Conservation (phyloP, 2,113 vertebrate genomes). For the Lagopus leucura region DNA sequence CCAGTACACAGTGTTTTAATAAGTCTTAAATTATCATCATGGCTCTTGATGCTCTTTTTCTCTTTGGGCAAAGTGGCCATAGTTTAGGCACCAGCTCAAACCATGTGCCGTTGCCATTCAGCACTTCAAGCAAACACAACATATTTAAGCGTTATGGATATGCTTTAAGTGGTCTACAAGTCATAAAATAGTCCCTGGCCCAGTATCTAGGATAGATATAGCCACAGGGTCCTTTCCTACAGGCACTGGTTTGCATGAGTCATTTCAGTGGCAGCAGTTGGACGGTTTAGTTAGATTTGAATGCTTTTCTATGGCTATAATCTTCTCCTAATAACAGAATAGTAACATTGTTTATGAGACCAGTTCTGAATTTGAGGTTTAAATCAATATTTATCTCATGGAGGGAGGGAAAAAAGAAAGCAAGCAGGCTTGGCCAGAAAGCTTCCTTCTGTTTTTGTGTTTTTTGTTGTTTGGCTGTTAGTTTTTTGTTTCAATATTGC, state of each 20-base stretch:
- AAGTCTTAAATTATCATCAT: neutral
- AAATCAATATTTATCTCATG: neutral
- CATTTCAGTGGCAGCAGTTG: neutral
- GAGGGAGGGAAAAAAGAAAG: too few relatives aligned
- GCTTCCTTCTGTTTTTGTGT: neutral
- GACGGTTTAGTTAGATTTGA: neutral
- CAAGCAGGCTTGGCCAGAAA: neutral
- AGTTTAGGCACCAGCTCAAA: neutral
- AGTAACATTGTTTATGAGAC: neutral
- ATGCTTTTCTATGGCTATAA: neutral
- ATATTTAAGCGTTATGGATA: neutral
- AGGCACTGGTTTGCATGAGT: neutral
- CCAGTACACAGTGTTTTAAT: neutral
- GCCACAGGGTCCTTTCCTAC: neutral
- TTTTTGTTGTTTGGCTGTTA: neutral
- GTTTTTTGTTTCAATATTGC: neutral
- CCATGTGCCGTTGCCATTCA: neutral
- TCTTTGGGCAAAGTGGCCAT: neutral
- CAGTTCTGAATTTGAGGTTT: neutral
- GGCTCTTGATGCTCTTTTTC: neutral
- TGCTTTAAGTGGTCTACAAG: neutral
- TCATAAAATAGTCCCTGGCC: neutral
- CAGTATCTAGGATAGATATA: neutral
- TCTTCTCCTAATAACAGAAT: neutral
- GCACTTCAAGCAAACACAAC: neutral